phyloP scores from a whole-genome alignment of 1,140 invertebrate species.

The Aricia agestis region DNA sequence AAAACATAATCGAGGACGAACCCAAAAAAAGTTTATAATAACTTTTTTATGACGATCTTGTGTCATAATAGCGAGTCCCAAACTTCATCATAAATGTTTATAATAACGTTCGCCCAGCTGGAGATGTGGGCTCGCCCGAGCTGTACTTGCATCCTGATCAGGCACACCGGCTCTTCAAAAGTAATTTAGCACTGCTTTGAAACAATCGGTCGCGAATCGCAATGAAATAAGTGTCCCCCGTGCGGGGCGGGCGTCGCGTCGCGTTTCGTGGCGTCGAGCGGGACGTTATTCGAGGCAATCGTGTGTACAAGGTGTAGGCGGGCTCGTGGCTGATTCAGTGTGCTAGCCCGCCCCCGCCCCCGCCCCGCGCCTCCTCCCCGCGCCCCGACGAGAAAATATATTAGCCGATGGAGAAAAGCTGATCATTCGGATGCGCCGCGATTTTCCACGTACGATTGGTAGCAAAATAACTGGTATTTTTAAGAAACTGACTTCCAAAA shows the following conservation, averaged over 20 bases:
- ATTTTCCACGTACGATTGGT: conserved; percentile 53
- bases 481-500: too few relatives aligned
- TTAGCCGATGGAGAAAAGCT: conserved; percentile 60
- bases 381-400: conserved; percentile 54
- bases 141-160: too few relatives aligned
- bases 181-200: too few relatives aligned
- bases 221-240: too few relatives aligned
- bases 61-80: not conserved
- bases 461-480: not conserved
- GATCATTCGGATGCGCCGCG: conserved; percentile 62
- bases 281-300: conserved; percentile 43
- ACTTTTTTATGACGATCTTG: not conserved
- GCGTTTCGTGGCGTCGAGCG: too few relatives aligned
- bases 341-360: conserved; percentile 58
- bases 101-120: too few relatives aligned
- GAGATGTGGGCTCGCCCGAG: too few relatives aligned
- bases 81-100: too few relatives aligned
- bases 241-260: too few relatives aligned
- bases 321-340: conserved; percentile 72
- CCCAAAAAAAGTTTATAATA: not conserved
- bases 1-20: not conserved
- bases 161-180: too few relatives aligned
- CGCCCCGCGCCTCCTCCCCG: too few relatives aligned
- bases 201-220: too few relatives aligned
- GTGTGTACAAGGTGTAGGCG: conserved; percentile 72